Evolutionary conservation across 2,113 vertebrate species (phyloP).

Genomic region (Fregetta grallaria): DNA sequence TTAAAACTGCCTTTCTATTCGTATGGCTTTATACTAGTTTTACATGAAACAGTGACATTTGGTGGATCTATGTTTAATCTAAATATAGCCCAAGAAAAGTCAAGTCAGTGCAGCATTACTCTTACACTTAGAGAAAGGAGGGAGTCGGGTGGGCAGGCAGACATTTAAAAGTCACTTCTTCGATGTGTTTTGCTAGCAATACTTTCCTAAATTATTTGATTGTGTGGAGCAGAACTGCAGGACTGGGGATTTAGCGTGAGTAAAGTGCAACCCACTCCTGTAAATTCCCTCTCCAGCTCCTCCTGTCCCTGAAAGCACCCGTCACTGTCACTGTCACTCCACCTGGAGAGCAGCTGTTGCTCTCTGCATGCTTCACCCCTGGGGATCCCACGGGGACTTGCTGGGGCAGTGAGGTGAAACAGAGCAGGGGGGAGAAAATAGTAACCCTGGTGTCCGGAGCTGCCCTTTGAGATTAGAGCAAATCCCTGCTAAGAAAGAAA

Average conservation of each 20-base stretch:
- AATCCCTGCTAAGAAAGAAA: neutral
- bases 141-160: constrained; percentile 3
- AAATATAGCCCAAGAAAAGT: constrained; percentile 31
- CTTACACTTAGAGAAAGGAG: neutral
- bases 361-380: neutral
- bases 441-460: neutral
- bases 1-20: neutral
- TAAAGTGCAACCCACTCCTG: neutral
- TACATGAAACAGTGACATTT: neutral
- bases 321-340: neutral
- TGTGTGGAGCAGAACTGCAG: neutral
- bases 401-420: neutral
- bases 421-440: neutral
- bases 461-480: neutral
- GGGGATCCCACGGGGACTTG: neutral
- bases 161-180: neutral
- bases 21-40: neutral
- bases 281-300: neutral
- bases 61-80: neutral
- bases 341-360: neutral
- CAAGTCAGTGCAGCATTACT: neutral
- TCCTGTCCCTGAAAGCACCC: neutral
- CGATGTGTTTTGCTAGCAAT: neutral
- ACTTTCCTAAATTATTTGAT: neutral
- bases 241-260: neutral